Evolutionary conservation across 2,113 vertebrate genomes (phyloP).

Genomic region (Dasyprocta punctata): DNA sequence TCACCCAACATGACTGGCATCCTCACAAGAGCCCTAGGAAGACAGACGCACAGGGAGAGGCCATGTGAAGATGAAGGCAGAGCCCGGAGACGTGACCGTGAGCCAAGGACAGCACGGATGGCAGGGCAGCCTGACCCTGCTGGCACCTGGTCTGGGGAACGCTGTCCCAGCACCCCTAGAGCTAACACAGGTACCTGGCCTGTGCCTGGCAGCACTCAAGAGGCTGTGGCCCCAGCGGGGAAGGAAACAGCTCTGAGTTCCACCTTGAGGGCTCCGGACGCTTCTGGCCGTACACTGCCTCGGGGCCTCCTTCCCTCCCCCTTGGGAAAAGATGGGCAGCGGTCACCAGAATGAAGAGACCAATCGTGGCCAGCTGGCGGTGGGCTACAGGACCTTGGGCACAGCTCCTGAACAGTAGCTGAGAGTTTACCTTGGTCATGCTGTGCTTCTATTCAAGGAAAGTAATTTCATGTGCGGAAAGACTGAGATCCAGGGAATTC

Average conservation of each 20-base stretch:
- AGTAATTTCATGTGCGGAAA: background rate
- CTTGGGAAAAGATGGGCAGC: too few relatives aligned
- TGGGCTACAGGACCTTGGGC: background rate
- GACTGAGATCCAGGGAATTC: background rate
- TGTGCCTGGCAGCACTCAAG: background rate
- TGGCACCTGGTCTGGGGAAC: too few relatives aligned
- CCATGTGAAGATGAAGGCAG: background rate
- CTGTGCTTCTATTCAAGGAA: background rate
- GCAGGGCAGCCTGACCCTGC: accelerated
- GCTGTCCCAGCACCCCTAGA: background rate
- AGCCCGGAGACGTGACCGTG: background rate
- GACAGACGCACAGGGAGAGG: too few relatives aligned
- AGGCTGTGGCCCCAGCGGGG: background rate
- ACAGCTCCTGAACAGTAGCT: background rate
- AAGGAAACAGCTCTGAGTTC: background rate
- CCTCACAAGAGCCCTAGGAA: background rate
- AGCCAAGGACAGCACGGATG: background rate
- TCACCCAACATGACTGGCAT: background rate
- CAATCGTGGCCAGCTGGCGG: accelerated
- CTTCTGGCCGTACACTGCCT: background rate
- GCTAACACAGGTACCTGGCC: accelerated
- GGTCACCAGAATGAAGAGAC: background rate
- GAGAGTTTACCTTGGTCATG: background rate
- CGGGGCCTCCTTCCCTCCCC: background rate
- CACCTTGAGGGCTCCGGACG: background rate